Evolutionary conservation across 1,140 invertebrate species (phyloP).

Genomic region (Lutraria rhynchaena): DNA sequence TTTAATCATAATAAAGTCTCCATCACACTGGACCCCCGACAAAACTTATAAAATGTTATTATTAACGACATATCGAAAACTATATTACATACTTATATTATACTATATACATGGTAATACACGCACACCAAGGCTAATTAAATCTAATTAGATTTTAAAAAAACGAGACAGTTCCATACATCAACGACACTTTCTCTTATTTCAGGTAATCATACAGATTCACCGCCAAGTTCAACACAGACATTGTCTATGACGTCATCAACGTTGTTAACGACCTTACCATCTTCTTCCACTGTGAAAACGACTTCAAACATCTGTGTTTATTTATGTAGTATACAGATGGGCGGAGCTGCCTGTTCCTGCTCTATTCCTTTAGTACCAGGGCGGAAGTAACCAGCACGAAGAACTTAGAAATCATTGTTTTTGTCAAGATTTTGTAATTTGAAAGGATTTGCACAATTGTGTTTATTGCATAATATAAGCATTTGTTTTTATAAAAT

Average conservation of each 20-base stretch:
- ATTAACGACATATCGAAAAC: neutral
- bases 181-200: no score
- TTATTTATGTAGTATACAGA: slow-evolving; percentile 25
- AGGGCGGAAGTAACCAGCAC: slow-evolving; percentile 3
- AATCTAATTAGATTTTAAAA: neutral
- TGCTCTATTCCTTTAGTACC: slow-evolving; percentile 26
- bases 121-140: neutral
- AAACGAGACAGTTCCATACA: neutral
- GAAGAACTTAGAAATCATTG: no score
- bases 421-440: no score
- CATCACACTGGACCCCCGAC: no score
- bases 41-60: neutral
- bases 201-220: no score
- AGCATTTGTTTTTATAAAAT: no score
- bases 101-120: neutral
- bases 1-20: no score
- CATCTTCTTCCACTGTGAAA: neutral
- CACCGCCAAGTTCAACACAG: no score
- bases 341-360: slow-evolving; percentile 14
- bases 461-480: no score
- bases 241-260: neutral
- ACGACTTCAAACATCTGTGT: slow-evolving; percentile 18
- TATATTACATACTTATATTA: neutral
- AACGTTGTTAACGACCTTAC: neutral
- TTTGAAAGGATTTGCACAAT: no score